phyloP scores from a whole-genome alignment of 2,797 vertebrate species.

The Harpagifer antarcticus region DNA sequence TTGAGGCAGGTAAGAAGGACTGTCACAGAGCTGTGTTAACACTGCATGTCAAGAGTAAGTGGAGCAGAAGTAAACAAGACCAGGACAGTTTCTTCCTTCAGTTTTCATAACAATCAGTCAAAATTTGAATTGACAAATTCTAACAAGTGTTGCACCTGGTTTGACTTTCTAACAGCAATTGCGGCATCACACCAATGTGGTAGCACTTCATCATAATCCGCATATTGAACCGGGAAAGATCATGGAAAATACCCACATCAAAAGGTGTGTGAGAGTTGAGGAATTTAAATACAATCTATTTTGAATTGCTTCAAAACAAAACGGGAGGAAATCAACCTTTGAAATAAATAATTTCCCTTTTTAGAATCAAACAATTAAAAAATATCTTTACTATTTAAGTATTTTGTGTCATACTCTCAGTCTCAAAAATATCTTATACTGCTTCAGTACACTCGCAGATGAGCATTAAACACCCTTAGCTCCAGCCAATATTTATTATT shows the following conservation, averaged over 20 bases:
- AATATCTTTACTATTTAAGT: too few species aligned
- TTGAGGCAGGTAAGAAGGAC: slow-evolving; percentile 15
- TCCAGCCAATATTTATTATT: background rate
- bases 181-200: background rate
- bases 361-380: too few species aligned
- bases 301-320: too few species aligned
- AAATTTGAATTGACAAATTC: background rate
- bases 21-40: slow-evolving; percentile 23
- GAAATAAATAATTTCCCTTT: too few species aligned
- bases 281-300: too few species aligned
- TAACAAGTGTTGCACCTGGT: background rate
- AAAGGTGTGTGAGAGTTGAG: too few species aligned
- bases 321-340: too few species aligned
- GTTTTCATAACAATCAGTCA: background rate
- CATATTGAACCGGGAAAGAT: too few species aligned
- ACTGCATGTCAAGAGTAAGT: slow-evolving; percentile 21
- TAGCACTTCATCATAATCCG: background rate
- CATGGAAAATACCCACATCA: too few species aligned
- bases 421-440: too few species aligned
- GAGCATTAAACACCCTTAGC: background rate
- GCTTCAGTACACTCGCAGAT: too few species aligned
- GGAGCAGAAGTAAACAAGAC: slow-evolving; percentile 18
- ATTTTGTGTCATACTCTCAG: too few species aligned
- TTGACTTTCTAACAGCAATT: background rate
- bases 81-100: slow-evolving; percentile 21